Base-by-base conservation (phyloP, 1,140 invertebrate species). In the Vollenhovia emeryi region DNA sequence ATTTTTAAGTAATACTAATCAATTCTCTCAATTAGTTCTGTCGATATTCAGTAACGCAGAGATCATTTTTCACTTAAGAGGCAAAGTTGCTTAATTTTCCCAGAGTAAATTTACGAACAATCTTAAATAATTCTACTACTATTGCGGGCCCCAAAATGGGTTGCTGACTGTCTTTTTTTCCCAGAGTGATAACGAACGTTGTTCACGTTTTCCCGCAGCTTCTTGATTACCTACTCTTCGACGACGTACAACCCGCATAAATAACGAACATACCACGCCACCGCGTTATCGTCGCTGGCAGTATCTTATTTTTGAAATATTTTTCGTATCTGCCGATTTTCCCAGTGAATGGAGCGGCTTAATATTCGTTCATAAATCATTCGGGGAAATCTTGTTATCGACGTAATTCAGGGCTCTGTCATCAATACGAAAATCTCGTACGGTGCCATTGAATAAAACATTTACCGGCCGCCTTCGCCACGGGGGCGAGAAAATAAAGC, bases 381-480 rank as follows among this genome's bases (percentile, higher is more conserved):
- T 50, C 8, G 3, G 15, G 5, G 11, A 66, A 68, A 50, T 50
- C n/a, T 66, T 27, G 45, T 50, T 50, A 78, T 50, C 13, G 8
- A 50, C 2, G 27, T 48, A 76, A 78, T 50, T 66, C 21, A 78
- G 15, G 8, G 15, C 5, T 15, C n/a, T 18, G 27, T 9, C 60
- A 66, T 79, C 60, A 68, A 36, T 66, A 66, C 50, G 43, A 50
- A 64, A 78, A 78, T 80, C 11, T 24, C 24, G 21, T 50, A 11
- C 8, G 3, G 9, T 6, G 24, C n/a, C 45, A 18, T 66, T 79
- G 60, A 66, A 79, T 66, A 79, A 79, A 79, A 79, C 13, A 79
- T 79, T 8, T 13, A 0, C 11, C n/a, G 43, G 30, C 18, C 50
- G 13, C 21, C 15, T 13, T 36, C 13, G n/a, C 36, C 5, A 13